Evolutionary conservation across 2,888 invertebrate species (phyloP), one percentile per base, ranked within the genome.

Genomic region (Chrysolina americana): DNA sequence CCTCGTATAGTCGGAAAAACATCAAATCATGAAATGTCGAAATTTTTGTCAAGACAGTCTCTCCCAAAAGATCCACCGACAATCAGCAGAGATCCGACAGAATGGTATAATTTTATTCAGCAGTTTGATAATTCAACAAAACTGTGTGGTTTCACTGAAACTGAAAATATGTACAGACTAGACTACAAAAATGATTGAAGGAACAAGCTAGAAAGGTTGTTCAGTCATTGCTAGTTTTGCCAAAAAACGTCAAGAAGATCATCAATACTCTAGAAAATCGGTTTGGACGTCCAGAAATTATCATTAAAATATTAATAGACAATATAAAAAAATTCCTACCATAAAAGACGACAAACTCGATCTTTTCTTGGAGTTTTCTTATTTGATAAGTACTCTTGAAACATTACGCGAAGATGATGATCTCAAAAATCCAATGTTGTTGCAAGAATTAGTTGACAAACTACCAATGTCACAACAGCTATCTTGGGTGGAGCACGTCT

Each of bases 161-260:
- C 36, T 41, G 65, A 65, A 44, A 65, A 65, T 65, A 41, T 41
- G 19, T 65, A 44, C 23, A 65, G 47, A 65, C 11, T 65, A 65
- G 47, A 65, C 11, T 65, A 23, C 65, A 65, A 19, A 65, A 65
- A 48, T 41, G 47, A 9, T 47, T 65, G 44, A 65, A 64, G 41
- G 64, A 28, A n/a, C 28, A 28, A 28, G 28, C 28, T 28, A 28
- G 28, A 28, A 28, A 28, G 28, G 28, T 28, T 28, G 28, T 28
- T 28, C 28, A 65, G 17, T 47, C 65, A 21, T 65, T 65, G 44
- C 48, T 65, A 41, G 17, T 65, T 47, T 47, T 65, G 23, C 65
- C 44, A 13, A 2, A 44, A 44, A 44, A 44, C 8, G 44, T 44
- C 15, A 44, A 44, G 10, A 44, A 44, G 44, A 28, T 28, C 28